Conservation (phyloP, 1,140 invertebrate genomes). For the Holotrichia oblita region DNA sequence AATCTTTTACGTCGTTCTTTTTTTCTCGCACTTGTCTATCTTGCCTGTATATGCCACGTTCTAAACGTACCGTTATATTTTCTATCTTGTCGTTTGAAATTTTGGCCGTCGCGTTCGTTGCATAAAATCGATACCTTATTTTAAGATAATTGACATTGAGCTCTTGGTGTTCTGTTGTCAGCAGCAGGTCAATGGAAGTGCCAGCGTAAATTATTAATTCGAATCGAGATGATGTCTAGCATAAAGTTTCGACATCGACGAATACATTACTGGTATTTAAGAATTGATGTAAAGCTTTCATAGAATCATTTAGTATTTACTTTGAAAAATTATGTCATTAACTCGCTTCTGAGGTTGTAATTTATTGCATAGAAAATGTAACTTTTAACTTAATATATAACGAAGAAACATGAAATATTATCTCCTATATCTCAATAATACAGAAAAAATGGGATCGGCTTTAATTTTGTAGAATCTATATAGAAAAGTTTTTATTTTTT, state of each 20-base stretch:
- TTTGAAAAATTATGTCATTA: too few relatives aligned
- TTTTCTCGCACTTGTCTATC: background rate
- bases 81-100: background rate
- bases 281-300: too few relatives aligned
- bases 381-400: too few relatives aligned
- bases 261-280: background rate
- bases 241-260: background rate
- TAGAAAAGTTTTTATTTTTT: too few relatives aligned
- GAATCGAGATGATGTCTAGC: background rate
- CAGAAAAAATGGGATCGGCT: too few relatives aligned
- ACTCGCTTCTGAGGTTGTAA: too few relatives aligned
- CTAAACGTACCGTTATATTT: background rate
- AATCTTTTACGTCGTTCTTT: constrained; percentile 11
- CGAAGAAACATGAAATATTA: too few relatives aligned
- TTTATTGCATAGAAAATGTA: too few relatives aligned
- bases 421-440: too few relatives aligned
- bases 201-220: background rate
- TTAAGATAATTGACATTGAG: background rate
- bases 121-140: constrained; percentile 17
- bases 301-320: too few relatives aligned
- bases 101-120: background rate
- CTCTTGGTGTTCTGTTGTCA: background rate
- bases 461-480: too few relatives aligned
- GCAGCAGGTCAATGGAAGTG: background rate
- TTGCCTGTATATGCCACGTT: background rate